Base-by-base conservation (phyloP, 2,113 vertebrate species). In the Megalops atlanticus region DNA sequence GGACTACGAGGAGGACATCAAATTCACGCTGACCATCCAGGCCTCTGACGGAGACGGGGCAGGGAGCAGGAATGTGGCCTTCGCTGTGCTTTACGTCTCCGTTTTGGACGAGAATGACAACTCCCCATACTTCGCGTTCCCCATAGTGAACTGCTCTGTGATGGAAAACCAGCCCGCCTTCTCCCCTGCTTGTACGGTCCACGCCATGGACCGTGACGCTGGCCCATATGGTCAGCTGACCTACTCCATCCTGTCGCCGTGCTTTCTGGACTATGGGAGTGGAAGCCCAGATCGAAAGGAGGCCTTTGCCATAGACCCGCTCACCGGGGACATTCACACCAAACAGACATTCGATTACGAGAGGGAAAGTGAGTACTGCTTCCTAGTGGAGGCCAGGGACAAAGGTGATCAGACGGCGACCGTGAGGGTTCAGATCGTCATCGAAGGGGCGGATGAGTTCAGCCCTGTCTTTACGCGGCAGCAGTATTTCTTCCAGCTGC, bases 61-160 rank as follows among this genome's bases (percentile, higher is more conserved):
- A 78, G 84, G 87, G 79, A 69, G 86, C 43, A 91, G 89, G 73
- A 94, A 97, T 6, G 82, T 87, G 36, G 93, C 94, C 75, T 96
- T 98, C 82, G 88, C 96, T 0, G 43, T 93, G 74, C 88, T 98
- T 76, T 88, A 86, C 24, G 52, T 99, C 76, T 91, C 45, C 0
- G 45, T 99, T 72, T 85, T 96, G 58, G 97, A 99, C 82, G 96
- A 97, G 71, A 98, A 99, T 12, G 97, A 99, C 84, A 95, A 97
- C 40, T 81, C 87, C 7, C 97, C 97, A 0, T 92, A 93, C 79
- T 99, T 99, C 83, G 79, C 93, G 84, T 95, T 96, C 83, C 91
- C 96, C 0, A 92, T 82, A 39, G 33, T 96, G 39, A 95, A 90
- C 84, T 98, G 96, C 58, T 82, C 69, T 0, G 88, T 97, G 75